Evolutionary conservation across 2,113 vertebrate species (phyloP), one percentile per base, ranked within the genome.

Genomic region (Arothron firmamentum): DNA sequence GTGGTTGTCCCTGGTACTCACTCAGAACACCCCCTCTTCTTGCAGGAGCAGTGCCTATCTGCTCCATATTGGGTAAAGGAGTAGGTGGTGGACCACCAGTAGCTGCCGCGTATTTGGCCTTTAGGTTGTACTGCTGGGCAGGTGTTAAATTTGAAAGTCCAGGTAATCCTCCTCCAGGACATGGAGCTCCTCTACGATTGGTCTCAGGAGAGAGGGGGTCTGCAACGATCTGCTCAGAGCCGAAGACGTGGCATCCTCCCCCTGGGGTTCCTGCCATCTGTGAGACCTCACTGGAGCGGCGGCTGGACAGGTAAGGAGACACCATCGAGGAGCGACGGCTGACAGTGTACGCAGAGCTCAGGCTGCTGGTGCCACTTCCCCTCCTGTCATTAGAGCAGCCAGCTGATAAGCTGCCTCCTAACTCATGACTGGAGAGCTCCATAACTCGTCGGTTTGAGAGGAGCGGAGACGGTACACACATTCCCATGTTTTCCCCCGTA

Each of bases 261-360:
- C 70, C 77, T 12, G 59, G 74, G 8, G 72, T 53, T 0, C 70
- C 83, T 2, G 79, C 90, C 0, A 87, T 74, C 61, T 91, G 91
- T 31, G 91, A 92, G 25, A 88, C 87, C 0, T 94, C 94, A 0
- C 90, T 92, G 19, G 91, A 92, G 1, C 93, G 91, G 0, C 93
- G 90, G 19, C 91, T 94, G 0, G 90, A 79, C 11, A 90, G 89
- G 69, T 93, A 95, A 0, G 95, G 94, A 1, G 94, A 94, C 21
- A 89, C 92, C 79, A 93, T 85, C 12, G 96, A 98, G 0, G 96
- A 98, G 7, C 95, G 93, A 0, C 94, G 94, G 85, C 94, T 99
- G 56, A 96, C 94, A 0, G 96, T 97, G 38, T 98, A 98, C 43
- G 97, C 96, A 0, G 96, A 98, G 85, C 96, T 98, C 12, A 97